A percentile compares a stretch with the other conserved stretches of the same genome.
phyloP scores from a whole-genome alignment of 1,140 invertebrate genomes.

The Leptopilina clavipes region DNA sequence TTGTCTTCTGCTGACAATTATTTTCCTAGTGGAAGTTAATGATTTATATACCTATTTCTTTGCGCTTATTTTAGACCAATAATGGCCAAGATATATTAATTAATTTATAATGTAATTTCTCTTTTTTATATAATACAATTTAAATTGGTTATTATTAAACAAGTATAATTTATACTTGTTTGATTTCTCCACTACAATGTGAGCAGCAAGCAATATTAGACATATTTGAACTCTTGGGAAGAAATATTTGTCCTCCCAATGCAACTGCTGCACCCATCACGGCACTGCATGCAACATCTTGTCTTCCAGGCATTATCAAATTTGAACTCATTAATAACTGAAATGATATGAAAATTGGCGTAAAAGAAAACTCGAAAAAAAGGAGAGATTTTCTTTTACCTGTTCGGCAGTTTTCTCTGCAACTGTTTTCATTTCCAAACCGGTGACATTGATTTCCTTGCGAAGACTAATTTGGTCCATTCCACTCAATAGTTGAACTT shows the following conservation, averaged over 20 bases:
- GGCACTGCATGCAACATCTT: conserved; percentile 74
- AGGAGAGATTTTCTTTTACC: conserved; percentile 48
- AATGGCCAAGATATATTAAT: not conserved
- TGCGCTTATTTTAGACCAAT: not conserved
- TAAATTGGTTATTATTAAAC: not conserved
- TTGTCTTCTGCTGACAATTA: not conserved
- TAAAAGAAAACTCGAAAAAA: conserved; percentile 18
- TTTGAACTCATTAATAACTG: conserved; percentile 70
- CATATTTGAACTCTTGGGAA: conserved; percentile 55
- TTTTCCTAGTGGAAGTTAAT: not conserved
- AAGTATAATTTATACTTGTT: conserved; percentile 66
- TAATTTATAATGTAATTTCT: too few species aligned
- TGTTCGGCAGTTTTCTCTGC: conserved; percentile 71
- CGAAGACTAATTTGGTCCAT: conserved; percentile 62
- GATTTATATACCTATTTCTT: not conserved
- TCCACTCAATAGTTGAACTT: conserved; percentile 73
- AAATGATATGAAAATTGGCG: conserved; percentile 35
- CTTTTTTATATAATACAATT: not conserved
- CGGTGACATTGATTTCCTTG: conserved; percentile 64
- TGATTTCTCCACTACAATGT: conserved; percentile 74
- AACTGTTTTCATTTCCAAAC: conserved; percentile 70
- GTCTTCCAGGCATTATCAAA: conserved; percentile 68
- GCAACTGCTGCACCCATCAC: conserved; percentile 75
- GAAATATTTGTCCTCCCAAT: conserved; percentile 69
- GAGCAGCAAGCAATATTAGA: conserved; percentile 68